Evolutionary conservation across 2,113 vertebrate species (phyloP).

Genomic region (Cepphus grylle): DNA sequence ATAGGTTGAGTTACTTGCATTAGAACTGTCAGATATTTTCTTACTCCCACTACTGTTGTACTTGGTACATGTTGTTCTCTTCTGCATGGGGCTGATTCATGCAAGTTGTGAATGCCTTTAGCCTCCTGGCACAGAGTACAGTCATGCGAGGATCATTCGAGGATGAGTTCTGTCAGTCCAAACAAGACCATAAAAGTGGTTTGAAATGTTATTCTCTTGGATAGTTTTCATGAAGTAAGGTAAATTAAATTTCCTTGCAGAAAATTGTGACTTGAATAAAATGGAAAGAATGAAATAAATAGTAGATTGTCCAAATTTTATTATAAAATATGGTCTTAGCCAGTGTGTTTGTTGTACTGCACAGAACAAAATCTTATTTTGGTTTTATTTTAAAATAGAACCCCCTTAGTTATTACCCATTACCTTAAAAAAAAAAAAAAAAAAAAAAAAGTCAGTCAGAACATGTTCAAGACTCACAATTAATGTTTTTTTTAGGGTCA

Average conservation of each 20-base stretch:
- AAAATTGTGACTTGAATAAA: background rate
- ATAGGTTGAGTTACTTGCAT: background rate
- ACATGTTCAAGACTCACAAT: accelerated
- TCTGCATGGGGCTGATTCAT: background rate
- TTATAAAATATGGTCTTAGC: background rate
- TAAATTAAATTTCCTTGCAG: background rate
- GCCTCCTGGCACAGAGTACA: background rate
- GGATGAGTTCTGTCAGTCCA: background rate
- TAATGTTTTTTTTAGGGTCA: constrained; percentile 69
- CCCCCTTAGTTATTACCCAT: accelerated
- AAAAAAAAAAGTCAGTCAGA: too few relatives aligned
- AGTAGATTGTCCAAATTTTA: background rate
- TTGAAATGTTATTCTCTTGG: background rate
- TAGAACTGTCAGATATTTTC: background rate
- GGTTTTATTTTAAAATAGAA: background rate
- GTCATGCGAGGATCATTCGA: background rate
- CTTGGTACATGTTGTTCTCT: background rate
- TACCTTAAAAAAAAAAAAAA: background rate
- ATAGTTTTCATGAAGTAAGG: background rate
- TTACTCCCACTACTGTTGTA: background rate
- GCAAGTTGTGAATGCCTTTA: background rate
- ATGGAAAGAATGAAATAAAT: background rate
- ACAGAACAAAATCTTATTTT: background rate
- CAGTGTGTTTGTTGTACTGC: background rate
- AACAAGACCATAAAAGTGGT: background rate